A percentile compares a stretch with the other conserved stretches of the same genome.
These are phyloP conservation scores for Setipinna tenuifilis DNA, from an alignment of 2,797 vertebrate species.

Conservation along the genomic window DNA sequence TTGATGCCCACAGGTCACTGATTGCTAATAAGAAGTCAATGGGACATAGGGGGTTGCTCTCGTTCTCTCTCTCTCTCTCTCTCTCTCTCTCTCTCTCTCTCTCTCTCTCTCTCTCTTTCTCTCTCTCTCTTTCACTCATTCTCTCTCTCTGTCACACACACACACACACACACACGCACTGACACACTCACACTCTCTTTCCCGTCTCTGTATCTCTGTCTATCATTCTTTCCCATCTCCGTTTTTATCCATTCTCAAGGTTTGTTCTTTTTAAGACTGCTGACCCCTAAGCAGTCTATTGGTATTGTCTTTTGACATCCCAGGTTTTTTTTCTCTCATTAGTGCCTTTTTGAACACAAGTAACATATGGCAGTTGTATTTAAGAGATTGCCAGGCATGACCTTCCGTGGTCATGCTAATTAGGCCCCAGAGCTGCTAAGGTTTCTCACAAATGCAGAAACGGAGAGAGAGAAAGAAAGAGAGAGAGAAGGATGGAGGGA, in stretches of 20 bases:
- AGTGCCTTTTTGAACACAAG: slow-evolving; percentile 84
- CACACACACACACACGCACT: too few species aligned
- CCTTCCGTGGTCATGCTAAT: slow-evolving; percentile 94
- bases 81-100: slow-evolving; percentile 18
- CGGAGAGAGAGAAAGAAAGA: slow-evolving; percentile 44
- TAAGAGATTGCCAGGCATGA: slow-evolving; percentile 92
- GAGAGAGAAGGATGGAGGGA: not conserved
- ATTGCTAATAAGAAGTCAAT: slow-evolving; percentile 84
- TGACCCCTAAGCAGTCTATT: slow-evolving; percentile 77
- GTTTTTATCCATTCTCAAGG: slow-evolving; percentile 54
- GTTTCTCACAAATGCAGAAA: slow-evolving; percentile 73
- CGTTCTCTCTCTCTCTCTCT: slow-evolving; percentile 57
- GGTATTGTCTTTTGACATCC: slow-evolving; percentile 84
- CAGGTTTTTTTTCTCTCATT: slow-evolving; percentile 84
- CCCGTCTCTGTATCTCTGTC: not conserved
- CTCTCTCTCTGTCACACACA: not conserved
- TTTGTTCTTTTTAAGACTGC: slow-evolving; percentile 42
- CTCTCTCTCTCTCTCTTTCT: slow-evolving; percentile 21
- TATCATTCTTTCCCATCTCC: not conserved
- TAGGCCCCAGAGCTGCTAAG: slow-evolving; percentile 84
- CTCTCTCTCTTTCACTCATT: not conserved
- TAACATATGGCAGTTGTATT: slow-evolving; percentile 92
- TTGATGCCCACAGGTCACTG: slow-evolving; percentile 81
- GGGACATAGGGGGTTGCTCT: slow-evolving; percentile 72
- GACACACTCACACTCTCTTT: too few species aligned